phyloP scores from a whole-genome alignment of 2,797 vertebrate genomes.

The Margarornis squamiger region DNA sequence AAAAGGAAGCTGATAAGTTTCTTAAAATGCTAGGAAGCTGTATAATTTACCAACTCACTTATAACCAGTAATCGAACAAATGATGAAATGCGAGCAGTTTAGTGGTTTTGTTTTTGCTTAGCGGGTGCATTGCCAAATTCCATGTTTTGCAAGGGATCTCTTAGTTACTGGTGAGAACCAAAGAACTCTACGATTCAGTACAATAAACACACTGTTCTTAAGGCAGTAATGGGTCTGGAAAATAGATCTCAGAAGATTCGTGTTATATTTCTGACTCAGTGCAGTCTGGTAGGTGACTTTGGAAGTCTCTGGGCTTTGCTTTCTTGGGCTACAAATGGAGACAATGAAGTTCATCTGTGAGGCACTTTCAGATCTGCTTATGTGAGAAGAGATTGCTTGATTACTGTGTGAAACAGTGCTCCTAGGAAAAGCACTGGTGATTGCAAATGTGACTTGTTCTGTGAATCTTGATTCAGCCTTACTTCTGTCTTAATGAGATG shows the following conservation, averaged over 20 bases:
- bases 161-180: background rate
- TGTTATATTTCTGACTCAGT: background rate
- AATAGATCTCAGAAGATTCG: background rate
- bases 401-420: background rate
- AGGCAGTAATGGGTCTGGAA: background rate
- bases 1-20: background rate
- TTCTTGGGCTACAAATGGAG: background rate
- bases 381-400: background rate
- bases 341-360: background rate
- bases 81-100: background rate
- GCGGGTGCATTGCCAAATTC: background rate
- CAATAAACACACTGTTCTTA: constrained; percentile 11
- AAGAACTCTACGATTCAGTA: background rate
- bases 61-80: background rate
- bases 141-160: background rate
- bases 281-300: background rate
- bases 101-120: background rate
- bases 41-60: background rate
- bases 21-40: background rate
- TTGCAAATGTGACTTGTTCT: constrained; percentile 5
- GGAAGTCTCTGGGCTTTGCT: background rate
- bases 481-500: background rate
- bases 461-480: background rate
- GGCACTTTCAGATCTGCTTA: background rate
- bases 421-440: background rate